These are phyloP conservation scores for Plodia interpunctella DNA, from an alignment of 1,140 invertebrate genomes.

Conservation along the genomic window DNA sequence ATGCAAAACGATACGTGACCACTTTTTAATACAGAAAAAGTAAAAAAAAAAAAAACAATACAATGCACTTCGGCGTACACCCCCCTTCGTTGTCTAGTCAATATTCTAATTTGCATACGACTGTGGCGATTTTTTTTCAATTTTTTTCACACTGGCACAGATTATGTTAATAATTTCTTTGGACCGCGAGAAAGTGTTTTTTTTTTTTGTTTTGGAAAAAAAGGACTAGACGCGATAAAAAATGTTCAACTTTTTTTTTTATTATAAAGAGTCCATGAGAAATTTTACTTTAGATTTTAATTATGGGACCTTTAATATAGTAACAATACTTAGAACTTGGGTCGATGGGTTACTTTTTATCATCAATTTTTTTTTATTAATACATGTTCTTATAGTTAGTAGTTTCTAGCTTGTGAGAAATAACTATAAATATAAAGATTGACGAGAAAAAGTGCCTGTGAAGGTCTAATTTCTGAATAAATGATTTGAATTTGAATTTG, in stretches of 20 bases:
- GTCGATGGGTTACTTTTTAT: too few relatives aligned
- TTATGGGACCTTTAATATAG: background rate
- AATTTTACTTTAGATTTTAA: background rate
- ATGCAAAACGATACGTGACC: slow-evolving; percentile 58
- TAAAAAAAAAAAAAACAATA: slow-evolving; percentile 46
- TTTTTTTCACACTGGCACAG: slow-evolving; percentile 29
- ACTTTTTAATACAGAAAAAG: slow-evolving; percentile 49
- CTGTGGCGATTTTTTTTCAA: slow-evolving; percentile 60
- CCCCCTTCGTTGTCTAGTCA: slow-evolving; percentile 34
- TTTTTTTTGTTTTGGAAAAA: slow-evolving; percentile 29
- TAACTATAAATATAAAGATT: too few relatives aligned
- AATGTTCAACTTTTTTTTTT: background rate
- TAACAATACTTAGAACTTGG: too few relatives aligned
- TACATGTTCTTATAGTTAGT: too few relatives aligned
- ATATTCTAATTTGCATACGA: slow-evolving; percentile 53
- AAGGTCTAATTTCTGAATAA: too few relatives aligned
- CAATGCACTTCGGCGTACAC: too few relatives aligned
- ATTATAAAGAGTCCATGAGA: background rate
- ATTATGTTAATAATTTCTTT: slow-evolving; percentile 72
- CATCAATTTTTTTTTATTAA: too few relatives aligned
- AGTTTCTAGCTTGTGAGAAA: too few relatives aligned
- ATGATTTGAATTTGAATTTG: too few relatives aligned
- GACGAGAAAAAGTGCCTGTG: too few relatives aligned
- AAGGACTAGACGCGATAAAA: background rate
- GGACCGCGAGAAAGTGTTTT: slow-evolving; percentile 44